Evolutionary conservation across 2,797 vertebrate species (phyloP).

Genomic region (Gobio occitaniae): DNA sequence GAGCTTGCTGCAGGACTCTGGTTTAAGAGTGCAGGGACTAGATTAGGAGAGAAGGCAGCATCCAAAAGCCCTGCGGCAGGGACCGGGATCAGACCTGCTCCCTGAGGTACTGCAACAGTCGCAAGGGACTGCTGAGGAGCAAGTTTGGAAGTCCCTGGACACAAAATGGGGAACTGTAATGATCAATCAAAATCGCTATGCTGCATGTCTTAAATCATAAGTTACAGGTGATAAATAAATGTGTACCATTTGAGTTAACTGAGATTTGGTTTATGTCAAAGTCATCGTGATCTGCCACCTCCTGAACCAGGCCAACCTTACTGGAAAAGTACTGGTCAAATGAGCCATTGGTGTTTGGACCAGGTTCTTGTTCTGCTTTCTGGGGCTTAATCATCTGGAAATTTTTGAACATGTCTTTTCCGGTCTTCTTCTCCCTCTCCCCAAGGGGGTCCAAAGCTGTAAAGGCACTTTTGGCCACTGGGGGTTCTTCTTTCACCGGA

Average conservation of each 20-base stretch:
- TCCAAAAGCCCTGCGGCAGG: constrained; percentile 62
- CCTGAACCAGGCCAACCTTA: constrained; percentile 82
- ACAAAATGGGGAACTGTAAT: constrained; percentile 14
- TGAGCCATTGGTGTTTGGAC: constrained; percentile 68
- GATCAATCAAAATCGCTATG: not conserved
- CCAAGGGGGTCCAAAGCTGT: constrained; percentile 92
- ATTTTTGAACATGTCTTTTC: constrained; percentile 98
- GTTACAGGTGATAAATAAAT: not conserved
- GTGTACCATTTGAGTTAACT: constrained; percentile 71
- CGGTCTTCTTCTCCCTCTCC: constrained; percentile 88
- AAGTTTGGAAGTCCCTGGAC: constrained; percentile 77
- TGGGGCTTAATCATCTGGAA: constrained; percentile 90
- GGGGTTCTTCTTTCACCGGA: constrained; percentile 78
- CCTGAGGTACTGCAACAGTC: constrained; percentile 7
- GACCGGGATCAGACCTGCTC: constrained; percentile 45
- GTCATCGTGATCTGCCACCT: constrained; percentile 78
- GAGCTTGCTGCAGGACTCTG: constrained; percentile 59
- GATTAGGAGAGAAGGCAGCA: constrained; percentile 67
- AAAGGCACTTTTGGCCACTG: constrained; percentile 87
- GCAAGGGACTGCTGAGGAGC: constrained; percentile 64
- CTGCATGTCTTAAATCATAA: not conserved
- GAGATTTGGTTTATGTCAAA: constrained; percentile 81
- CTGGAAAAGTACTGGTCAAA: constrained; percentile 85
- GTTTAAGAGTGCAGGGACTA: constrained; percentile 53
- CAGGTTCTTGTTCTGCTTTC: constrained; percentile 75